Evolutionary conservation across 92 coral and sea anemone genomes (phyloP).

Genomic region (Epizoanthus scotinus): DNA sequence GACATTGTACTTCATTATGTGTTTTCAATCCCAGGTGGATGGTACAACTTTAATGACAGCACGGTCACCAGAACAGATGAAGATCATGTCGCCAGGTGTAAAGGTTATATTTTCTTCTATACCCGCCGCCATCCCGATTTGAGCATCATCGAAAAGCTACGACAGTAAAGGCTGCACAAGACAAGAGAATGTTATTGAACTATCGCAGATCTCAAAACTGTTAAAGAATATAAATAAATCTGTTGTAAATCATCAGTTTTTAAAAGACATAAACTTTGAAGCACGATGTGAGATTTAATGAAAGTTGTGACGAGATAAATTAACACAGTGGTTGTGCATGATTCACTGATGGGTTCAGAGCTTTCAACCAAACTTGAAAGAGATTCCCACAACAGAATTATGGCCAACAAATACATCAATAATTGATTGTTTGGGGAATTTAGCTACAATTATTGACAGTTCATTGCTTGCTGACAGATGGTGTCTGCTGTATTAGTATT

Average conservation of each 20-base stretch:
- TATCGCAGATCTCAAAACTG: not conserved
- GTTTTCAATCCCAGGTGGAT: constrained; percentile 57
- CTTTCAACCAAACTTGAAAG: constrained; percentile 1
- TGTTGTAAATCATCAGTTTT: constrained; percentile 7
- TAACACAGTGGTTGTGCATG: not conserved
- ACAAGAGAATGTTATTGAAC: not conserved
- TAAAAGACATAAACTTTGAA: not conserved
- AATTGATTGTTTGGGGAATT: no score
- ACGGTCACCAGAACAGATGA: constrained; percentile 82
- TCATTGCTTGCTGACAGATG: no score
- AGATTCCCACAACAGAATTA: no score
- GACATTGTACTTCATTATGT: no score
- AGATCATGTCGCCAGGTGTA: constrained; percentile 83
- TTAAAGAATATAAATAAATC: not conserved
- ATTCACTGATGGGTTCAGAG: not conserved
- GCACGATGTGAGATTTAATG: not conserved
- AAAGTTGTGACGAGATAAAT: no score
- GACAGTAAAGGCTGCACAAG: constrained; percentile 53
- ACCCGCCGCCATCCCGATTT: constrained; percentile 94
- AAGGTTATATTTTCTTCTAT: constrained; percentile 97
- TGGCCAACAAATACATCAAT: no score
- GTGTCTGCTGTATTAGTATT: no score
- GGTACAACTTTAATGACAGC: constrained; percentile 99
- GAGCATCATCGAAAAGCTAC: constrained; percentile 91
- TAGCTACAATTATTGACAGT: no score